Evolutionary conservation across 2,888 invertebrate species (phyloP), one percentile per base, ranked within the genome.

Genomic region (Reticulitermes lucifugus): DNA sequence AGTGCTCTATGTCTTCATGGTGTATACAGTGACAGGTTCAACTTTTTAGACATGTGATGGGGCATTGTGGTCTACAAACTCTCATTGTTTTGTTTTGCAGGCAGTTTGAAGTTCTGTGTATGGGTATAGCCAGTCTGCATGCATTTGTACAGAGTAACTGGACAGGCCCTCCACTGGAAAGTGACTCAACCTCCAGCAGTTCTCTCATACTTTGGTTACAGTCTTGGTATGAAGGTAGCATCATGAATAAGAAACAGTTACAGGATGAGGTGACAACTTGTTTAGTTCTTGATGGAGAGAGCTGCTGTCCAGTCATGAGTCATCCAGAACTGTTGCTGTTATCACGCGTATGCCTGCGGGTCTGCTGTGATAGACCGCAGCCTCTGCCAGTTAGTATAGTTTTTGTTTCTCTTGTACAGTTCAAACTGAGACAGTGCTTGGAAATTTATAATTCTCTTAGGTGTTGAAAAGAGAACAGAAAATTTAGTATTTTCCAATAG

Each of bases 121-220:
- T 86, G 12, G 86, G 86, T 3, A 60, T 86, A 55, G 85, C 85
- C 25, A 83, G 86, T 35, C 70, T 86, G 21, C 79, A 83, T 43
- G 83, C 83, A 7, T 98, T 97, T 91, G 93, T 96, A 84, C 96
- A 97, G 90, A 92, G 92, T 83, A 98, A 98, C 91, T 98, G 96
- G 93, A 95, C 95, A 82, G 96, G 97, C 0, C 96, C 96, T 6
- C 90, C 92, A 83, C 86, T 84, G 21, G 46, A 46, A 59, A 80
- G 41, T 22, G 71, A 65, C 46, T 21, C 77, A 46, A 7, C 65
- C 25, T 7, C 7, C 9, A 71, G 55, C n/a, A 35, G 55, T 22
- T 71, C 51, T 5, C n/a, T 46, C 7, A 21, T 84, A 7, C 79
- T 83, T 22, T 85, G 86, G 82, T 18, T 85, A n/a, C 73, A 82